Evolutionary conservation across 2,113 vertebrate species (phyloP), one percentile per base, ranked within the genome.

Genomic region (Hypocryptadius cinnamomeus): DNA sequence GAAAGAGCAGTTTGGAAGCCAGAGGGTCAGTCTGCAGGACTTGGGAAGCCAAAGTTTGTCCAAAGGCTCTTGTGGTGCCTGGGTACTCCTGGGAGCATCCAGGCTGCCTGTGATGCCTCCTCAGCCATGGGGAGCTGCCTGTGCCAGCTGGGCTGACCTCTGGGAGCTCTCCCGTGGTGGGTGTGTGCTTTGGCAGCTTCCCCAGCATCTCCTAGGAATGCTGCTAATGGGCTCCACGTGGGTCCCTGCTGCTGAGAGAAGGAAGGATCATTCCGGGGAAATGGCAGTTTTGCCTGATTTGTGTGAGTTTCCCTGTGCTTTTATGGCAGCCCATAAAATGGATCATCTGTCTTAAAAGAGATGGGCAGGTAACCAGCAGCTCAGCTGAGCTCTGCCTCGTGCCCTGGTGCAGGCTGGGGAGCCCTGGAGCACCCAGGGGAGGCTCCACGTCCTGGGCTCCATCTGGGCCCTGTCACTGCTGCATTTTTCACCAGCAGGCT

Each of bases 361-460:
- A 23, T 16, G 57, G 50, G 85, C 82, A 87, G 88, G 61, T 45
- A 37, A 47, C 13, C 5, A 21, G 28, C 13, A 39, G 79, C 81
- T 39, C 7, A 3, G 81, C 81, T 59, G 78, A 78, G 73, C 50
- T n/a, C 64, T 81, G 73, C 39, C 37, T 44, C 2, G 7, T 1
- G 2, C 45, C 35, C 48, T 2, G 3, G 21, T 13, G 54, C 37
- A 45, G 71, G 18, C 63, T 45, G 69, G 60, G 68, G 66, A 78
- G 24, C 4, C 10, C 6, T 0, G 65, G 22, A 53, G 28, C 19
- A 8, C 17, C 31, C 0, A 0, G 8, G 74, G 48, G 20, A 66
- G 37, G 39, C 39, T 70, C 12, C 47, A 37, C 3, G 7, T 53
- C 60, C 9, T 13, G 8, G 0, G 64, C 37, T 79, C 78, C 87